Conservation (phyloP, 2,888 invertebrate genomes). For the Acholoe squamosa region DNA sequence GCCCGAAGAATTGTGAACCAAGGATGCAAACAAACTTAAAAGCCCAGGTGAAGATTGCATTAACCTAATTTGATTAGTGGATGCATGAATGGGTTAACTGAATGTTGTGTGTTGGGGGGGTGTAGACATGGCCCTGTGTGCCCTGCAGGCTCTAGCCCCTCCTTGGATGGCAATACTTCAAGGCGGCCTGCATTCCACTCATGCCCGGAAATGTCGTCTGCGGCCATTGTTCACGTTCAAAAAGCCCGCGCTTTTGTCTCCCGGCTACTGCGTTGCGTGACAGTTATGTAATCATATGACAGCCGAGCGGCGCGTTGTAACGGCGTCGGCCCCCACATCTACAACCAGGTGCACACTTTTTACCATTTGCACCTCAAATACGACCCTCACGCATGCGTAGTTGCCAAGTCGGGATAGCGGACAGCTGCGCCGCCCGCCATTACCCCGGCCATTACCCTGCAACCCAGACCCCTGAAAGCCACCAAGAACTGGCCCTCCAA, state of each 20-base stretch:
- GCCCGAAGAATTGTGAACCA: neutral
- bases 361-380: neutral
- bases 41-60: neutral
- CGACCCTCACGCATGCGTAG: constrained; percentile 21
- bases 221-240: neutral
- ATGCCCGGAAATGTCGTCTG: neutral
- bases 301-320: neutral
- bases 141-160: neutral
- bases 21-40: neutral
- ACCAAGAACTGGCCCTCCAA: neutral
- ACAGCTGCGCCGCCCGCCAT: constrained; percentile 3
- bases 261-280: neutral
- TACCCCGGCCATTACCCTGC: neutral
- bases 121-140: neutral
- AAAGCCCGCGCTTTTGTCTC: constrained; percentile 32
- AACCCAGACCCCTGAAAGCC: neutral
- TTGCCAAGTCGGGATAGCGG: neutral
- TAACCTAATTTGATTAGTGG: neutral
- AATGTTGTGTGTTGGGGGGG: neutral
- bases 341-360: constrained; percentile 10
- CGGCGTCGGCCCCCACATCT: neutral
- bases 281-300: constrained; percentile 41
- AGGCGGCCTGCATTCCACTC: neutral
- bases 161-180: neutral
- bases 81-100: neutral